Evolutionary conservation across 2,113 vertebrate genomes (phyloP), one percentile per base, ranked within the genome.

Genomic region (Salminus brasiliensis): DNA sequence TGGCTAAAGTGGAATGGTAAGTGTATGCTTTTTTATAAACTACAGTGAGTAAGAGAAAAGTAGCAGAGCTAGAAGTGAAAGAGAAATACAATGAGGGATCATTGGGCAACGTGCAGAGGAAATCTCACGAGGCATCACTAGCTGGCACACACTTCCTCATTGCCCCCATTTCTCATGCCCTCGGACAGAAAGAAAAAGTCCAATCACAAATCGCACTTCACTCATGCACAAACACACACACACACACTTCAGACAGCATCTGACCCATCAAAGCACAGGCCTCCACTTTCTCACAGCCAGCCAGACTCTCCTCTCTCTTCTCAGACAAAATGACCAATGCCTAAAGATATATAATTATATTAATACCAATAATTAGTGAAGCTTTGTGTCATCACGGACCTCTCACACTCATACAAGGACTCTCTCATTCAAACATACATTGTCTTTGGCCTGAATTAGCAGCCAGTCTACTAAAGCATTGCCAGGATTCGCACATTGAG

Each of bases 271-370:
- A n/a, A 69, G 68, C 53, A 43, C 23, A 63, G 32, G 36, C 30
- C 67, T 80, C 76, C 29, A 36, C 67, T 78, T 78, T 78, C 76
- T 78, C 76, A 78, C 76, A 78, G 39, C 36, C 65, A 69, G 36
- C 66, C 53, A 34, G 45, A 45, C 18, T 71, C 76, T 71, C 76
- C 25, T 36, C 55, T 77, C 39, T 36, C 49, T 30, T 68, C 41
- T 77, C 49, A 57, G 74, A 30, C 16, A 30, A 49, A 77, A 57
- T 41, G 53, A 41, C 49, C 66, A 57, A 55, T 62, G 76, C 12
- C 27, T 47, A 78, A 71, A 47, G 67, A 71, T 78, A 78, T 47
- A 70, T 70, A 57, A 78, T 70, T 60, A 60, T 70, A 78, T 60
- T 70, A 43, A 18, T 60, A 68, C 39, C 41, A 78, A 67, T 43